phyloP scores from a whole-genome alignment of 2,797 vertebrate genomes.

The Carduelis carduelis region DNA sequence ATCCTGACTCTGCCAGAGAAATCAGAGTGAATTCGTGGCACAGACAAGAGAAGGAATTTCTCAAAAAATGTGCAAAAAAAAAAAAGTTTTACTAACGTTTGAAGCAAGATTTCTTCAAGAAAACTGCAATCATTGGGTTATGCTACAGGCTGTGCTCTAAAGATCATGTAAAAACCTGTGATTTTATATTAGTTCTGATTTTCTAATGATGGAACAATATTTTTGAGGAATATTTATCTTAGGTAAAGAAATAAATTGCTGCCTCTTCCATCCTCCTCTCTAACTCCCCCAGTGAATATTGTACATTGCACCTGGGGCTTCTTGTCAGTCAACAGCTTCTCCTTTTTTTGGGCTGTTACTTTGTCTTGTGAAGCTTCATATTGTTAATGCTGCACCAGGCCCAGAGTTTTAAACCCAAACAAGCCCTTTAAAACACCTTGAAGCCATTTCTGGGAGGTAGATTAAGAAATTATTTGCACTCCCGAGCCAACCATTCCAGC shows the following conservation, averaged over 20 bases:
- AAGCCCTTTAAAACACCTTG: background rate
- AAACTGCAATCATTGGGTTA: background rate
- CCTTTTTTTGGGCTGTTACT: background rate
- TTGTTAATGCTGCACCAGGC: background rate
- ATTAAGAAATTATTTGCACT: background rate
- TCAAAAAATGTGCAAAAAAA: background rate
- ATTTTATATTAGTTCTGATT: background rate
- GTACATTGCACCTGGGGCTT: too few species aligned
- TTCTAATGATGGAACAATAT: background rate
- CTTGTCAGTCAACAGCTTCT: background rate
- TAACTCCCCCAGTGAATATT: fast-evolving
- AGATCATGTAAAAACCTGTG: background rate
- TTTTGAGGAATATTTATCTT: background rate
- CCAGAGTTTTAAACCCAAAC: background rate
- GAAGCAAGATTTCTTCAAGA: background rate
- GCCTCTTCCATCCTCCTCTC: background rate
- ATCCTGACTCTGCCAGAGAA: background rate
- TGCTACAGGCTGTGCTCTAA: background rate
- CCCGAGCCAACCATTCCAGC: background rate
- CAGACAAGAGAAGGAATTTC: background rate
- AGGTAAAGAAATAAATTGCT: background rate
- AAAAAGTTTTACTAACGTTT: background rate
- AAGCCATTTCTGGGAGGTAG: background rate
- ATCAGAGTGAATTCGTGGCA: background rate
- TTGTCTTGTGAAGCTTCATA: background rate